Evolutionary conservation across 1,140 invertebrate species (phyloP), one percentile per base, ranked within the genome.

Genomic region (Penaeus vannamei): DNA sequence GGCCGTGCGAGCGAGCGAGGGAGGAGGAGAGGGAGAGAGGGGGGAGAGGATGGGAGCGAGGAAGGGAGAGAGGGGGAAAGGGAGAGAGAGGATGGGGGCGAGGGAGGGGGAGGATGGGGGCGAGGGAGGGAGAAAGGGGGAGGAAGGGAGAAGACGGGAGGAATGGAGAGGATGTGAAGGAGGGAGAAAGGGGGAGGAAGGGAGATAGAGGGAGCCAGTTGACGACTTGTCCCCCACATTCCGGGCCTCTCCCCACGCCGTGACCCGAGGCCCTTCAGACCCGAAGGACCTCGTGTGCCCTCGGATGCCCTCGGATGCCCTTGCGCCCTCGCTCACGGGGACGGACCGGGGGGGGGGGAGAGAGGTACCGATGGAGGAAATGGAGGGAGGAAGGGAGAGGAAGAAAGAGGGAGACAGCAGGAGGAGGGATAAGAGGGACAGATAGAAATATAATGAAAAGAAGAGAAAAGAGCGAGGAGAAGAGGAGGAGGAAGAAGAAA

Each of bases 101-200:
- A 10, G 3, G n/a, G 23, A n/a, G 66, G 20, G 69, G 26, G 69
- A 72, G 69, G 32, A n/a, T n/a, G 69, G 32, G 23, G 26, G 69
- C 19, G 69, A 72, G 69, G 26, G 69, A 72, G n/a, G 32, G 23
- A 29, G 69, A 29, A n/a, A 23, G 69, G 26, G n/a, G 32, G 69
- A 72, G 69, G 20, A 19, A 72, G 23, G 32, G 23, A 72, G 12
- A 19, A n/a, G 8, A 53, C 61, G 81, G 61, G 60, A 83, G 81
- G 36, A 60, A 83, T 53, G 61, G 60, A 83, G 81, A 83, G 81
- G 81, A 59, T 26, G 46, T 29, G 80, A 62, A 59, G 61, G 81
- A 59, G 46, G 61, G 81, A 82, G 81, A 60, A 23, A 60, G 10
- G 12, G 10, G 23, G 77, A 80, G 77, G 42, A 42, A 81, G 79